Percentiles rank a stretch among this genome's conserved stretches.
These are phyloP conservation scores for Drosophila mettleri DNA, from an alignment of 2,888 invertebrate species.

Conservation along the genomic window DNA sequence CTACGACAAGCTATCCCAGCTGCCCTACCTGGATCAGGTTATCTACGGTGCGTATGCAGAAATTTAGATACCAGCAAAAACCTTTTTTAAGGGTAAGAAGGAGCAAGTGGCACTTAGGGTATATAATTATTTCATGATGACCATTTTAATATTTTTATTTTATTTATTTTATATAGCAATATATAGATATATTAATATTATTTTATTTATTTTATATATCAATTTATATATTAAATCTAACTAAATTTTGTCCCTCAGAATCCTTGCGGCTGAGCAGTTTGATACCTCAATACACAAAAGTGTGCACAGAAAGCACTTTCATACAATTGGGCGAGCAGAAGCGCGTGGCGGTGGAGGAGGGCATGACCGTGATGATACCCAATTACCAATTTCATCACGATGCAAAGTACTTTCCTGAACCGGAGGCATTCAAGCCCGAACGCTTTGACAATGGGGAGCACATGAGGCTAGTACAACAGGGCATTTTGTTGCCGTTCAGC, in stretches of 20 bases:
- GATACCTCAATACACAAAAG: conserved; percentile 66
- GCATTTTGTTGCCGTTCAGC: conserved; percentile 81
- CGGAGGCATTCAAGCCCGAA: conserved; percentile 76
- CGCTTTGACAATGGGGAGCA: conserved; percentile 75
- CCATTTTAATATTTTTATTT: no score
- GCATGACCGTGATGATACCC: conserved; percentile 80
- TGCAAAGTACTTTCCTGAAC: conserved; percentile 68
- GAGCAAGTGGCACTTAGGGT: no score
- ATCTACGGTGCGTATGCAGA: conserved; percentile 67
- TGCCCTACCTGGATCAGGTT: conserved; percentile 82
- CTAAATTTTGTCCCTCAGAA: conserved; percentile 48
- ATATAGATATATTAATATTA: background rate
- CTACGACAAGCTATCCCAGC: conserved; percentile 68
- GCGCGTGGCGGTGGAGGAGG: conserved; percentile 66
- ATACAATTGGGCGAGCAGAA: conserved; percentile 59
- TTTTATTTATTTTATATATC: no score
- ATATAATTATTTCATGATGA: no score
- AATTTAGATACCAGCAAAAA: background rate
- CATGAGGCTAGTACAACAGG: conserved; percentile 65
- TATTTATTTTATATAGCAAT: background rate
- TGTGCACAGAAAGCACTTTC: conserved; percentile 66
- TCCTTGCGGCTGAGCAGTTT: conserved; percentile 75
- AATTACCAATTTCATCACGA: conserved; percentile 82
- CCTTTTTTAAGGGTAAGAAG: no score
- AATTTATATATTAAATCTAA: background rate